These are phyloP conservation scores for Peromyscus eremicus DNA, from an alignment of 2,797 vertebrate species.

Conservation along the genomic window DNA sequence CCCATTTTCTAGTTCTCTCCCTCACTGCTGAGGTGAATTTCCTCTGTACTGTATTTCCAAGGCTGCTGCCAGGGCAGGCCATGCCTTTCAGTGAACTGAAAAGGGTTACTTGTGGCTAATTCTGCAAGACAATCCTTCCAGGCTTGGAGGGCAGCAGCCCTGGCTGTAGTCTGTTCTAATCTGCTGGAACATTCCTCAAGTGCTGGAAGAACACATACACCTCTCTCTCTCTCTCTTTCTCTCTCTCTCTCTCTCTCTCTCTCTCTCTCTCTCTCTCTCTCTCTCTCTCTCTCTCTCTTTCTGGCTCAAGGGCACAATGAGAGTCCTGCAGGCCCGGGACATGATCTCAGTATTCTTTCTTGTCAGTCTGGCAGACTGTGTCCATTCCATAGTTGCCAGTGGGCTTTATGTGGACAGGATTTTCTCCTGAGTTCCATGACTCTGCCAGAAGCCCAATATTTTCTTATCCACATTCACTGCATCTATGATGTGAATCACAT, in stretches of 20 bases:
- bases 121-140: background rate
- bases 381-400: background rate
- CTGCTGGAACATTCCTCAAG: background rate
- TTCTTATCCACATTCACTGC: background rate
- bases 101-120: background rate
- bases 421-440: background rate
- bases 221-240: too few relatives aligned
- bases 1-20: background rate
- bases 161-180: background rate
- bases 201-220: background rate
- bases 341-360: background rate
- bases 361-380: too few relatives aligned
- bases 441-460: background rate
- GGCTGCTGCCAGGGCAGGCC: background rate
- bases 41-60: background rate
- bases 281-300: too few relatives aligned
- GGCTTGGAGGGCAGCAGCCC: background rate
- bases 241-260: too few relatives aligned
- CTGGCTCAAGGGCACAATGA: background rate
- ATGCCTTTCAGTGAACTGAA: background rate
- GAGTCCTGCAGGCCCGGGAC: background rate
- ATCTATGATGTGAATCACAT: background rate
- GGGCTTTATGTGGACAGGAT: background rate
- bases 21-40: background rate
- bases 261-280: too few relatives aligned